Base-by-base conservation (phyloP, 35 echinoderm and acorn worm species). In the Acanthaster planci region DNA sequence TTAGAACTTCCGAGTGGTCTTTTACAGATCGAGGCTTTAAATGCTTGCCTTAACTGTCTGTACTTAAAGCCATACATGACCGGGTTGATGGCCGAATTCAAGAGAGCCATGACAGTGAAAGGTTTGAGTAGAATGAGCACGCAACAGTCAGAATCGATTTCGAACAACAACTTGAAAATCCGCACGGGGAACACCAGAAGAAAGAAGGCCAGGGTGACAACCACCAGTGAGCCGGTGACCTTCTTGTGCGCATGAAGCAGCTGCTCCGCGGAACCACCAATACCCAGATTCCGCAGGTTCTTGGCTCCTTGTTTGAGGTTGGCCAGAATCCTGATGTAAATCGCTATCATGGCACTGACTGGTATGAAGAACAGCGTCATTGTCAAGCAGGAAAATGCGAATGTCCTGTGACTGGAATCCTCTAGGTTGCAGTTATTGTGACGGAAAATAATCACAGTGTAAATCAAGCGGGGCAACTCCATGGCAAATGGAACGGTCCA, bases 41-140 rank as follows among this genome's bases (percentile, higher is more conserved):
- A 59, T 59, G 56, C 56, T 59, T 59, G 14, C 10, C 64, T 72
- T 26, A 72, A 26, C 23, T 72, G 64, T 31, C 8, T 30, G 34
- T 35, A 72, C 64, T 72, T 72, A 34, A 72, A 72, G 14, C 64
- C 64, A 29, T 72, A 72, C 26, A 72, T 31, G 64, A 72, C 26
- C 34, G 64, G 64, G 34, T 72, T 72, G 64, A 72, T 72, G 23
- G 64, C 64, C 23, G 64, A 72, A 72, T 72, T 72, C 64, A 72
- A 3, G 1, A 36, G 14, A 0, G 64, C 23, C 26, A 72, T 14
- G 30, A 72, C 3, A 14, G 7, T 2, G 15, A 72, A 35, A 12
- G 4, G 12, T 6, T 47, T 47, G 42, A 6, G 12, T 12, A 47
- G 12, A 47, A 47, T 47, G 42, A 47, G 12, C 4, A 47, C 4